These are phyloP conservation scores for Bucorvus abyssinicus DNA, from an alignment of 2,797 vertebrate genomes.

Conservation along the genomic window DNA sequence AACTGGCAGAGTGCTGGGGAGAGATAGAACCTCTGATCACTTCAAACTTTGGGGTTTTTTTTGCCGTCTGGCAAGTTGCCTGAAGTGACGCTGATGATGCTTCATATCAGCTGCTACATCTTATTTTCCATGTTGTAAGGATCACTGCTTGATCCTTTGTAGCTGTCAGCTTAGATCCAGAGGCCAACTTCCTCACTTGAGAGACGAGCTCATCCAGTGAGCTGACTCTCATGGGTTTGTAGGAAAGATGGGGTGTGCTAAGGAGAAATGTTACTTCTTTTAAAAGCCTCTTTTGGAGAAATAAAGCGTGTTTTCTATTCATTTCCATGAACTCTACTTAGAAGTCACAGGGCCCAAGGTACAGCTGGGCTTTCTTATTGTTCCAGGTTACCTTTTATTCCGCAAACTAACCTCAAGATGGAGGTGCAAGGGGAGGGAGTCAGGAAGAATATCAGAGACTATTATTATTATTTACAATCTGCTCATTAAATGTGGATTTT, in stretches of 20 bases:
- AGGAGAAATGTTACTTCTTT: not conserved
- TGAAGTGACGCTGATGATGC: not conserved
- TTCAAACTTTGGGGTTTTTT: accelerated
- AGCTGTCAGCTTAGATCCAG: not conserved
- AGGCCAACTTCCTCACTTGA: not conserved
- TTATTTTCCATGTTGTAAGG: not conserved
- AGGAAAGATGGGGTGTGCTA: not conserved
- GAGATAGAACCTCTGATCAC: not conserved
- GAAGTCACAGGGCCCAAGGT: not conserved
- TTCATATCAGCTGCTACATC: not conserved
- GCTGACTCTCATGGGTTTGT: accelerated
- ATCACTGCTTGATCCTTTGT: not conserved
- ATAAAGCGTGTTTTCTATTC: not conserved
- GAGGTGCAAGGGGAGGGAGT: not conserved
- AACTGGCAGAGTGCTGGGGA: not conserved
- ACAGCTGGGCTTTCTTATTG: not conserved
- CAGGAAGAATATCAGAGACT: not conserved
- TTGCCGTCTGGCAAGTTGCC: not conserved
- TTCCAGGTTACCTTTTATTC: not conserved
- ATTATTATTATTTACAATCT: not conserved
- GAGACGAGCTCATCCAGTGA: not conserved
- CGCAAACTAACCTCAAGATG: not conserved
- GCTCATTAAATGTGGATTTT: constrained; percentile 35
- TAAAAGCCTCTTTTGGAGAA: not conserved
- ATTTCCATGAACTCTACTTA: not conserved